phyloP scores from a whole-genome alignment of 2,797 vertebrate species.

The Hyperoplus immaculatus region DNA sequence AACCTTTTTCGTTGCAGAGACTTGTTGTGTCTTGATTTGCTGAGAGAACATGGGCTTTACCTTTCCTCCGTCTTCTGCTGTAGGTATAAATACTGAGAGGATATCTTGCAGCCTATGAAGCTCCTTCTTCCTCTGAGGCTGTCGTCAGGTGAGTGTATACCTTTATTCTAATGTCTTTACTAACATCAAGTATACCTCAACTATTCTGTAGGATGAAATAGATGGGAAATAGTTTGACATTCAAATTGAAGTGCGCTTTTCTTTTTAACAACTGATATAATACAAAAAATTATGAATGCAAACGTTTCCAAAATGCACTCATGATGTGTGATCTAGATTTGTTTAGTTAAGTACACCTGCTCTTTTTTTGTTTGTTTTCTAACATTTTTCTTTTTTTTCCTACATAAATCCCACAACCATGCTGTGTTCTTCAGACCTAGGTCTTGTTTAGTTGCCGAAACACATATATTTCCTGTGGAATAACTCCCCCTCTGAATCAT shows the following conservation, averaged over 20 bases:
- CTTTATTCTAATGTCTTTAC: background rate
- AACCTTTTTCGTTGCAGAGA: background rate
- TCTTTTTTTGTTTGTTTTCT: background rate
- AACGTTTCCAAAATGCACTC: background rate
- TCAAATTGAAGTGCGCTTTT: background rate
- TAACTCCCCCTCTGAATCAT: slow-evolving; percentile 50
- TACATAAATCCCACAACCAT: background rate
- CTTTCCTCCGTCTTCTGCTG: slow-evolving; percentile 14
- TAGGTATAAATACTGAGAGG: slow-evolving; percentile 60
- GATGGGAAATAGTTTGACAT: background rate
- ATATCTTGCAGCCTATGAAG: background rate
- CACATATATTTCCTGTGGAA: slow-evolving; percentile 73
- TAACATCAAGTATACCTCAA: background rate
- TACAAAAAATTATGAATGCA: background rate
- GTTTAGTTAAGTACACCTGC: background rate
- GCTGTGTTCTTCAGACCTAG: background rate
- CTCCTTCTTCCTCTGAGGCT: slow-evolving; percentile 7
- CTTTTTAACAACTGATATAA: background rate
- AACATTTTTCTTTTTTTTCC: background rate
- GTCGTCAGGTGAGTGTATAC: slow-evolving; percentile 51
- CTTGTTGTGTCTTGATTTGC: slow-evolving; percentile 55
- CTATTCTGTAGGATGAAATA: background rate
- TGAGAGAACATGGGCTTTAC: slow-evolving; percentile 23
- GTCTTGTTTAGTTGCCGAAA: slow-evolving; percentile 36
- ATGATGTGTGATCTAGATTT: background rate